Conservation (phyloP, 2,888 invertebrate genomes). For the Autographa pulchrina region DNA sequence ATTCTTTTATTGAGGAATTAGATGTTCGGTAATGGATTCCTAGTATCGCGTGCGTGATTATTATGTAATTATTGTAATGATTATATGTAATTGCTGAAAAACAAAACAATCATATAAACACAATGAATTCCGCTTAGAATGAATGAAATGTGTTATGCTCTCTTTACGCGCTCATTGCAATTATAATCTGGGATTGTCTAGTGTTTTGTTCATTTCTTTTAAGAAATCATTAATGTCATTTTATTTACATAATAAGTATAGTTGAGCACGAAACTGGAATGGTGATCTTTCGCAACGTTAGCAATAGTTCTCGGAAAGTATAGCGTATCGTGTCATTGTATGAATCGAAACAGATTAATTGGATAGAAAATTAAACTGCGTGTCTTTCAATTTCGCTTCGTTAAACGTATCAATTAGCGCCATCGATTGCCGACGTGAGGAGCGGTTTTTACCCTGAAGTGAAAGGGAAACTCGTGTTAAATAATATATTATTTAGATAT, state of each 20-base stretch:
- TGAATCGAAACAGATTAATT: conserved; percentile 57
- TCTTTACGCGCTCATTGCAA: conserved; percentile 17
- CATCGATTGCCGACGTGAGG: conserved; percentile 59
- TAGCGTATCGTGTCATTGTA: conserved; percentile 46
- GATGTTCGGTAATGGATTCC: conserved; percentile 35
- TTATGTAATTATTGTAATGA: too few species aligned
- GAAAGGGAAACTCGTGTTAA: conserved; percentile 55
- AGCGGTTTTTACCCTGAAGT: conserved; percentile 44
- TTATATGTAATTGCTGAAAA: conserved; percentile 29
- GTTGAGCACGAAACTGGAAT: conserved; percentile 10
- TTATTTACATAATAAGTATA: conserved; percentile 24
- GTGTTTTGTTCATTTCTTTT: conserved; percentile 11
- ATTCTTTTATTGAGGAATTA: conserved; percentile 37
- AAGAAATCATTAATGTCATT: conserved; percentile 11
- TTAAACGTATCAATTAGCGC: conserved; percentile 64
- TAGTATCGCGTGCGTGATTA: conserved; percentile 39
- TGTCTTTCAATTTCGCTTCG: conserved; percentile 68
- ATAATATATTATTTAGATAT: conserved; percentile 39
- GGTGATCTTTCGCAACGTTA: conserved; percentile 25
- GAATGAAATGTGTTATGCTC: conserved; percentile 30
- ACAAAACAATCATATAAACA: conserved; percentile 28
- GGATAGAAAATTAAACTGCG: conserved; percentile 67
- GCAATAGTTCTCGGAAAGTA: conserved; percentile 42
- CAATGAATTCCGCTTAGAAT: conserved; percentile 18
- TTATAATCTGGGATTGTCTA: background rate